Conservation (phyloP, 1,140 invertebrate genomes). For the honey bee (Apis mellifera) region DNA sequence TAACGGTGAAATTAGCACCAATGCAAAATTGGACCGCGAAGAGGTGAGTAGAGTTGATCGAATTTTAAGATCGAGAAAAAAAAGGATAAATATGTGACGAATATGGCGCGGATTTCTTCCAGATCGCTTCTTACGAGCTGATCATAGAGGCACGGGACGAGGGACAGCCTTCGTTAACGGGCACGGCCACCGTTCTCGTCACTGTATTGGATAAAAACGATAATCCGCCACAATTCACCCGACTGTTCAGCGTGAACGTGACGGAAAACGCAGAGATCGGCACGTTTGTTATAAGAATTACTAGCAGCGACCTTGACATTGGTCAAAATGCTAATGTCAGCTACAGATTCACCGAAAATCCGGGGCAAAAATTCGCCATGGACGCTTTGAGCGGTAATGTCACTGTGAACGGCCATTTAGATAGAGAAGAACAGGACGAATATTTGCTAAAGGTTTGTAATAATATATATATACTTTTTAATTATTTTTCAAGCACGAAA, state of each 20-base stretch:
- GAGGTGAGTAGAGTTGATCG: slow-evolving; percentile 74
- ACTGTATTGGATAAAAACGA: slow-evolving; percentile 96
- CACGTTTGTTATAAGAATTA: slow-evolving; percentile 95
- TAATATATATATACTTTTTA: too few species aligned
- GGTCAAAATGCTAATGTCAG: slow-evolving; percentile 94
- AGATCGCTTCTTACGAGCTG: slow-evolving; percentile 90
- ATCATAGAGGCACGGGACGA: slow-evolving; percentile 93
- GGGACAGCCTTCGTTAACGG: slow-evolving; percentile 90
- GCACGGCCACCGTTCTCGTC: slow-evolving; percentile 92
- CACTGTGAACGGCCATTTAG: slow-evolving; percentile 91
- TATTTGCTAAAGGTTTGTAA: slow-evolving; percentile 88
- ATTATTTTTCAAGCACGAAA: too few species aligned
- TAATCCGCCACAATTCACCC: slow-evolving; percentile 95
- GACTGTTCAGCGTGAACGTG: slow-evolving; percentile 95
- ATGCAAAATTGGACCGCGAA: slow-evolving; percentile 92
- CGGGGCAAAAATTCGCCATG: slow-evolving; percentile 93
- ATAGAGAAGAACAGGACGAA: slow-evolving; percentile 95
- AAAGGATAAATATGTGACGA: too few species aligned
- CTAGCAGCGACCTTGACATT: slow-evolving; percentile 94
- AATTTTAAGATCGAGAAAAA: too few species aligned
- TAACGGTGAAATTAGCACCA: slow-evolving; percentile 93
- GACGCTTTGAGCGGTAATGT: slow-evolving; percentile 95
- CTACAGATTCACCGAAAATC: slow-evolving; percentile 94
- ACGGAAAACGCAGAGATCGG: slow-evolving; percentile 97
- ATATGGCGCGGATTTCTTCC: background rate